Conservation (phyloP, 2,113 vertebrate species). For the Calidris pugnax region DNA sequence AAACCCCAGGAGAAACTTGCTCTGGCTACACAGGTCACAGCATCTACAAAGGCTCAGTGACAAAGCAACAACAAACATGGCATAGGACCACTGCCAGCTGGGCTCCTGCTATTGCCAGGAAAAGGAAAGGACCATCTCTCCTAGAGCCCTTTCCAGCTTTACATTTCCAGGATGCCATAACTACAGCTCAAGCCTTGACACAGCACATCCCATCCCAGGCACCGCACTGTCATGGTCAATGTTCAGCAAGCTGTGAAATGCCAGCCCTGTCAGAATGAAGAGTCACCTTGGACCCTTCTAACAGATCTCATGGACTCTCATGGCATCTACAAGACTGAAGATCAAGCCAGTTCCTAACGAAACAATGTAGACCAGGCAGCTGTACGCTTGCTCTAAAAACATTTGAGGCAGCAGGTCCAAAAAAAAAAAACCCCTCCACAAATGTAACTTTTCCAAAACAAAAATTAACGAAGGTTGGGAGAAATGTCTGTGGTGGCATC, state of each 20-base stretch:
- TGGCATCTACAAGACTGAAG: not conserved
- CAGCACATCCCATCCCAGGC: not conserved
- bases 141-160: not conserved
- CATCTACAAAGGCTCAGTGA: not conserved
- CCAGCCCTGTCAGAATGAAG: not conserved
- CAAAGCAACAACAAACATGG: not conserved
- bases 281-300: not conserved
- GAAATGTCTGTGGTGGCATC: not conserved
- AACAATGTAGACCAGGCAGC: not conserved
- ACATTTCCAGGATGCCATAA: not conserved
- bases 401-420: not conserved
- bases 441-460: not conserved
- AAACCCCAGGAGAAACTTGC: not conserved
- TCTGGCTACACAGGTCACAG: not conserved
- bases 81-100: not conserved
- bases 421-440: rapidly evolving
- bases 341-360: not conserved
- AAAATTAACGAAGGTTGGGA: not conserved
- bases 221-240: not conserved
- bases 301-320: not conserved
- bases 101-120: not conserved
- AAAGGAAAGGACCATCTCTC: not conserved
- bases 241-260: not conserved
- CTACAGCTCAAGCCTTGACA: not conserved
- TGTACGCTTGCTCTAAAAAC: not conserved